Evolutionary conservation across 1,140 invertebrate genomes (phyloP), one percentile per base, ranked within the genome.

Genomic region (Notospermus geniculatus): DNA sequence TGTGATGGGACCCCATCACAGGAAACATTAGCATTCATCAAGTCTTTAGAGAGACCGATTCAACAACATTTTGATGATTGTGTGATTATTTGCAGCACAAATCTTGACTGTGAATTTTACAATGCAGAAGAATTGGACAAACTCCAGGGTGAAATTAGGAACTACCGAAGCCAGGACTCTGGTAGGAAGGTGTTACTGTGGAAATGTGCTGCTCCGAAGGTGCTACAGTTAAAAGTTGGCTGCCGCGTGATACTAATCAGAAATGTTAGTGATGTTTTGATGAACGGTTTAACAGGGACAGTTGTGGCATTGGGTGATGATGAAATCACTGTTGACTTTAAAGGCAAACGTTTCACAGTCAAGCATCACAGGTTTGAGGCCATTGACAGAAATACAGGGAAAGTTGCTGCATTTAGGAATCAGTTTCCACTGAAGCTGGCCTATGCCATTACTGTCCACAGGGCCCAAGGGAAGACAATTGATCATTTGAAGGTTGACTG

Each of bases 401-500:
- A 50, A 50, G 25, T 27, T 23, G 46, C 4, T 50, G 46, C 46
- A 23, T 7, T 50, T 7, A 50, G 62, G 39, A 30, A 23, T 0
- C 60, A 67, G 27, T 59, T 60, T 52, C 63, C 65, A 25, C 11
- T 67, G n/a, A 57, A 32, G 54, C n/a, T 67, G 1, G 62, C 62
- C 1, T 66, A 59, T 58, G 57, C 53, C 17, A 50, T 66, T 2
- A 69, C 62, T 13, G 61, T 69, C 15, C 65, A 69, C 45, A 64
- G 61, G 29, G 19, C 62, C 13, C 64, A 63, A 50, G 60, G 64
- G 19, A 61, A 62, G 64, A 66, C 29, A 27, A 27, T 65, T 13
- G 23, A 60, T n/a, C 43, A 50, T 46, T n/a, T 62, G 13, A 39
- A 55, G 19, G 46, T 65, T 17, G 50, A 62, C 28, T 65, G 64